Conservation (phyloP, 2,888 invertebrate species). For the Drosophila heteroneura region DNA sequence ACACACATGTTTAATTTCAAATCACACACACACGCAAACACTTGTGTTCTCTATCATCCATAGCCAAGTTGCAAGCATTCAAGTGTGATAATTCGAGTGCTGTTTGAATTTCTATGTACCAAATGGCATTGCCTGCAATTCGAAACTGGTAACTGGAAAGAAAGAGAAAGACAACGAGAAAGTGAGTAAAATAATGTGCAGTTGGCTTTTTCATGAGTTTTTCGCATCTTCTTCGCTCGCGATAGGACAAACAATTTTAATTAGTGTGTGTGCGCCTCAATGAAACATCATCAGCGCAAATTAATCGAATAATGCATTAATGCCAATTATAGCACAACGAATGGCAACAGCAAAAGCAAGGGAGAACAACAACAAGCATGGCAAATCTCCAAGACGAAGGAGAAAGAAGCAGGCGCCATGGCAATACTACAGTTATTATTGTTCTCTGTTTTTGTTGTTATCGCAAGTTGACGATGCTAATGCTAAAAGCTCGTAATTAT, state of each 20-base stretch:
- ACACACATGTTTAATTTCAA: neutral
- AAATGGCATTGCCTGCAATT: slow-evolving; percentile 66
- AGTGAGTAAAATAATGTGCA: slow-evolving; percentile 2
- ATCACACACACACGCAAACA: neutral
- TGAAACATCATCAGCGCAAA: slow-evolving; percentile 69
- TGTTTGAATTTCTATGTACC: slow-evolving; percentile 43
- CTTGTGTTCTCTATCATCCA: slow-evolving; percentile 16
- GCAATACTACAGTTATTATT: slow-evolving; percentile 16
- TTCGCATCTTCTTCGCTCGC: slow-evolving; percentile 17
- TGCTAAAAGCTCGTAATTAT: neutral
- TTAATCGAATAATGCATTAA: slow-evolving; percentile 78
- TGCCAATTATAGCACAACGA: slow-evolving; percentile 67
- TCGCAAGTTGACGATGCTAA: neutral
- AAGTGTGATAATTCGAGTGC: slow-evolving; percentile 49
- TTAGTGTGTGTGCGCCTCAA: slow-evolving; percentile 65
- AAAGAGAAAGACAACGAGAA: slow-evolving; percentile 23
- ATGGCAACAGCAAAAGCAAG: slow-evolving; percentile 14
- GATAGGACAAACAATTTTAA: slow-evolving; percentile 68
- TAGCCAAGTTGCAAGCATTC: slow-evolving; percentile 47
- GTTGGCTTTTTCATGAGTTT: slow-evolving; percentile 17
- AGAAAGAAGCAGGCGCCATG: slow-evolving; percentile 44
- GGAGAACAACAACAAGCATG: slow-evolving; percentile 3
- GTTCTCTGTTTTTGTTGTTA: slow-evolving; percentile 16
- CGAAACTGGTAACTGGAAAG: slow-evolving; percentile 34
- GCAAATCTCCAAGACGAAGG: slow-evolving; percentile 1